Conservation (phyloP, 2,797 vertebrate species). For the Falco peregrinus region DNA sequence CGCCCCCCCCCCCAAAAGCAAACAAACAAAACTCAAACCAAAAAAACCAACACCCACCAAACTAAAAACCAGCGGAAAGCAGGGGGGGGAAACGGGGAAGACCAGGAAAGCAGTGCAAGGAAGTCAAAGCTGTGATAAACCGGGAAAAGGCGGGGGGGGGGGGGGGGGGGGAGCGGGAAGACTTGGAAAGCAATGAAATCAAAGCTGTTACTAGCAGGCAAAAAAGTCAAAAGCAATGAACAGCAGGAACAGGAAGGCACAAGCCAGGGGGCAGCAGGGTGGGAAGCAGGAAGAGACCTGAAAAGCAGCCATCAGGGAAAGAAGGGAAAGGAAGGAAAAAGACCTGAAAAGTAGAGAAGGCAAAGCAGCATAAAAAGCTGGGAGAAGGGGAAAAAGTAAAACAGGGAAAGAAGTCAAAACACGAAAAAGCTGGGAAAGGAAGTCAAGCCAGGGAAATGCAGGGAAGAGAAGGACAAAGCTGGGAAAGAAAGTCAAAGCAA, state of each 20-base stretch:
- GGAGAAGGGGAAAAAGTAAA: background rate
- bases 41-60: background rate
- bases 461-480: background rate
- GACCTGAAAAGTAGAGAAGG: background rate
- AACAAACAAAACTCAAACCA: too few relatives aligned
- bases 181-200: background rate
- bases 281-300: background rate
- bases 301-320: background rate
- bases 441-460: background rate
- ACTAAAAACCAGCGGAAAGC: background rate
- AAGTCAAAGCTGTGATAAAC: background rate
- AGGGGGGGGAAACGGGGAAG: background rate
- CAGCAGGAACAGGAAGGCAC: background rate
- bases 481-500: background rate
- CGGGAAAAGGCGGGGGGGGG: background rate
- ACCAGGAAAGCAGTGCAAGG: background rate
- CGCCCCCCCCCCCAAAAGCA: too few relatives aligned
- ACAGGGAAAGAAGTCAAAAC: background rate
- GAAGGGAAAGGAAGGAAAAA: background rate
- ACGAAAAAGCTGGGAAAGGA: background rate
- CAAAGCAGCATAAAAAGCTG: background rate
- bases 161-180: fast-evolving
- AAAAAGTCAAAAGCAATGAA: background rate
- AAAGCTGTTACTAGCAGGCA: background rate
- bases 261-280: background rate